Evolutionary conservation across 2,797 vertebrate species (phyloP), one percentile per base, ranked within the genome.

Genomic region (Gambusia yucatana): DNA sequence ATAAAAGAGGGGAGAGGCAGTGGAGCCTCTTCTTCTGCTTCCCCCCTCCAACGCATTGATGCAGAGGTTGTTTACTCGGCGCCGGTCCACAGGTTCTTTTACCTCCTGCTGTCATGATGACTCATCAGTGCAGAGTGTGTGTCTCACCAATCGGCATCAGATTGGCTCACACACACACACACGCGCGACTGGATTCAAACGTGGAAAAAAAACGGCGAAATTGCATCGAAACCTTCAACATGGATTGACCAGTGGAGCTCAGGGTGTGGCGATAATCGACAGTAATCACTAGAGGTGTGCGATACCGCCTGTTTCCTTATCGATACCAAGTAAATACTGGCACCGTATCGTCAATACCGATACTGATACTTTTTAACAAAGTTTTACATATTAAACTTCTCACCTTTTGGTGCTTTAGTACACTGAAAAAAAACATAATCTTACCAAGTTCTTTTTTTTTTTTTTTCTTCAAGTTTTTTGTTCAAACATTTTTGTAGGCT

Each of bases 21-120:
- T 16, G 33, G 22, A 25, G 25, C 25, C 25, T 57, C 36, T 57
- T 41, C 72, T 46, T 17, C 36, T 3, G 28, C n/a, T 72, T 6
- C 48, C 16, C 47, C 11, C 43, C 46, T 33, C 48, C 7, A 9
- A 9, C 52, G n/a, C 36, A 28, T 28, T 57, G 50, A 57, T 57
- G 72, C 50, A 28, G 30, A 28, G 39, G 22, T 10, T 57, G 50
- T 43, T 74, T 73, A 52, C 39, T 73, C 72, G 52, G 72, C 47
- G 4, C 10, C 36, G 2, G 50, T 39, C 25, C 50, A 28, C 36
- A 39, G 50, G 16, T 73, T 55, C 17, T 59, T 75, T 22, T 22
- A 44, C 39, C 73, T 75, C 52, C 73, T 75, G 52, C 52, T 17
- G 2, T 16, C 44, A 48, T 30, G n/a, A 25, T 73, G 72, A 73